Evolutionary conservation across 2,113 vertebrate species (phyloP).

Genomic region (Podarcis muralis): DNA sequence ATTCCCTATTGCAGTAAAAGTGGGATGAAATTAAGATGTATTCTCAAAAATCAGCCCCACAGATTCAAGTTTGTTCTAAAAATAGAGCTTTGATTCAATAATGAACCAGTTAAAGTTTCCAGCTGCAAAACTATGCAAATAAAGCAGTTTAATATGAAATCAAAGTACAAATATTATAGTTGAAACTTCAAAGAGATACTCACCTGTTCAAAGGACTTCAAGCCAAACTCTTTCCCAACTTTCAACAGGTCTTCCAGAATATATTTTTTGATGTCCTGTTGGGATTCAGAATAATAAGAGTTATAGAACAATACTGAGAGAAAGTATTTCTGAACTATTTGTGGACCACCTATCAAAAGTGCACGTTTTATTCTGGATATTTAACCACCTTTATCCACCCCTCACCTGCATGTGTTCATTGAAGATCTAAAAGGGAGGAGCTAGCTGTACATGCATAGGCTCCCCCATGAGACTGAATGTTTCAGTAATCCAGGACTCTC

Average conservation of each 20-base stretch:
- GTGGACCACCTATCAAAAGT: neutral
- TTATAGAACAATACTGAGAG: neutral
- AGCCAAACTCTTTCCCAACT: conserved; percentile 88
- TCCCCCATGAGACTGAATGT: too few relatives aligned
- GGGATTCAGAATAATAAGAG: conserved; percentile 12
- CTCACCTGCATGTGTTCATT: too few relatives aligned
- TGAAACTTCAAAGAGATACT: conserved; percentile 25
- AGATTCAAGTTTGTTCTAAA: neutral
- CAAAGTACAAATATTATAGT: neutral
- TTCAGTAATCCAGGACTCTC: too few relatives aligned
- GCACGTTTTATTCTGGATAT: neutral
- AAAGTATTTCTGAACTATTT: neutral
- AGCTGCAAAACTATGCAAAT: neutral
- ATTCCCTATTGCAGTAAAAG: neutral
- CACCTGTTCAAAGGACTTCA: conserved; percentile 98
- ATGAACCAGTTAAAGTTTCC: neutral
- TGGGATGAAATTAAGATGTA: neutral
- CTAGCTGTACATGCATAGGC: too few relatives aligned
- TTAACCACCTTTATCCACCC: neutral
- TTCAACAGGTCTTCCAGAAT: conserved; percentile 88
- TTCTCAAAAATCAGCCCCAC: neutral
- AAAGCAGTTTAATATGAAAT: neutral
- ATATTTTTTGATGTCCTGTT: conserved; percentile 85
- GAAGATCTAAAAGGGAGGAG: too few relatives aligned
- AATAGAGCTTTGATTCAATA: neutral